Evolutionary conservation across 2,888 invertebrate species (phyloP), one percentile per base, ranked within the genome.

Genomic region (Drosophila eohydei): DNA sequence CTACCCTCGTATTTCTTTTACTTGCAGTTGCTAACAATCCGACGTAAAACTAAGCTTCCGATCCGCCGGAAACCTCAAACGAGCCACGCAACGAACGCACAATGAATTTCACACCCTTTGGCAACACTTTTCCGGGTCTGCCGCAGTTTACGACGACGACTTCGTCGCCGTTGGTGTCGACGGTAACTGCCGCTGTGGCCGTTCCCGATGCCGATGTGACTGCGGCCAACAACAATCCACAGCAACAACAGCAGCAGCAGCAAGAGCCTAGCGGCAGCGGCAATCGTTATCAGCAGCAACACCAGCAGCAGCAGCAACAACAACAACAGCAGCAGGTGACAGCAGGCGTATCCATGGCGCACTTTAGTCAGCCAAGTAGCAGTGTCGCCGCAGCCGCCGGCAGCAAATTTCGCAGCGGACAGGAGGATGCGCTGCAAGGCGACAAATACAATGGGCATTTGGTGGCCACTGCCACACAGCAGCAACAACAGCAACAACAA

Each of bases 81-180:
- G 16, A 66, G 26, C 46, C 60, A 40, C 62, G 40, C 54, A 69
- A 79, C 65, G 11, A 73, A 72, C 62, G 76, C 66, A 92, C 89
- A 91, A 97, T 97, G 97, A 97, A 97, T 94, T 97, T 97, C 94
- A 95, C 97, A 90, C 96, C 97, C 80, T 97, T 97, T 92, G 96
- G 96, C 88, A 91, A 95, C 96, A 88, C 97, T 95, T 93, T 96
- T 96, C 92, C 95, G 78, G 95, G 95, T 68, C 96, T 97, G 91
- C 96, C 97, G 92, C 97, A 97, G 93, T 97, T 97, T 92, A 96
- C 97, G 74, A 88, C 92, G 38, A 88, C 91, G 55, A 80, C 91
- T 52, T 90, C 91, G 55, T 90, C 92, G 51, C 90, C 92, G 14
- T 68, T 92, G 96, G 96, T 92, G 93, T 94, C 70, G 93, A 94